Evolutionary conservation across 1,140 invertebrate genomes (phyloP).

Genomic region (Anagrus nilaparvatae): DNA sequence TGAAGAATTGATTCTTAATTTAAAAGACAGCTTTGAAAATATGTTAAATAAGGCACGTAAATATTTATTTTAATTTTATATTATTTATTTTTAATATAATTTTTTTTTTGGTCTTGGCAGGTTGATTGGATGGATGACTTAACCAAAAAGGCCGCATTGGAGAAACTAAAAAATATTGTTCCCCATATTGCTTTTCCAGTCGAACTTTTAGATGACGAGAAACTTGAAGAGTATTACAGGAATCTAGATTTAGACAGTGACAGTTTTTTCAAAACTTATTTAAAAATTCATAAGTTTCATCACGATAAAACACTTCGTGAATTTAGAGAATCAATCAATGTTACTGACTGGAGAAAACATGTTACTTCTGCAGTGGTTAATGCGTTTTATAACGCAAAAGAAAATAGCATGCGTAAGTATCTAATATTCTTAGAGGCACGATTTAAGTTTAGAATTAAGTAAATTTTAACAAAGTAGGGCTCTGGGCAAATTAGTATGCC

Average conservation of each 20-base stretch:
- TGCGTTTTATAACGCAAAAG: slow-evolving; percentile 54
- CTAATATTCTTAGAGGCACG: too few relatives aligned
- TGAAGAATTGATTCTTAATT: slow-evolving; percentile 78
- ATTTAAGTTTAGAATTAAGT: too few relatives aligned
- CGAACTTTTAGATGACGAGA: slow-evolving; percentile 45
- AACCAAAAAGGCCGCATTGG: slow-evolving; percentile 47
- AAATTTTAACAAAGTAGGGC: too few relatives aligned
- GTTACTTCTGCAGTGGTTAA: slow-evolving; percentile 57
- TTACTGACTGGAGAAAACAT: slow-evolving; percentile 57
- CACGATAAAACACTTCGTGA: slow-evolving; percentile 50
- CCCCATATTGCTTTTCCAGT: slow-evolving; percentile 49
- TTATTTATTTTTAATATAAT: too few relatives aligned
- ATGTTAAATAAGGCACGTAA: too few relatives aligned
- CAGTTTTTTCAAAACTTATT: slow-evolving; percentile 49
- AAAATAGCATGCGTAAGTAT: slow-evolving; percentile 55
- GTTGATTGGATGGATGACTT: slow-evolving; percentile 62
- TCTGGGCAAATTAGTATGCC: too few relatives aligned
- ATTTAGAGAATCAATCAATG: slow-evolving; percentile 52
- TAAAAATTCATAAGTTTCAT: slow-evolving; percentile 51
- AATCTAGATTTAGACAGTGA: slow-evolving; percentile 46
- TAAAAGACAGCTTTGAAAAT: too few relatives aligned
- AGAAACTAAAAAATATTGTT: slow-evolving; percentile 46
- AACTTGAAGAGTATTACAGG: slow-evolving; percentile 44
- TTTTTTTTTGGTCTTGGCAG: slow-evolving; percentile 5
- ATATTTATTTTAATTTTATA: too few relatives aligned